phyloP scores from a whole-genome alignment of 2,797 vertebrate genomes.

The Sebastes miniatus region DNA sequence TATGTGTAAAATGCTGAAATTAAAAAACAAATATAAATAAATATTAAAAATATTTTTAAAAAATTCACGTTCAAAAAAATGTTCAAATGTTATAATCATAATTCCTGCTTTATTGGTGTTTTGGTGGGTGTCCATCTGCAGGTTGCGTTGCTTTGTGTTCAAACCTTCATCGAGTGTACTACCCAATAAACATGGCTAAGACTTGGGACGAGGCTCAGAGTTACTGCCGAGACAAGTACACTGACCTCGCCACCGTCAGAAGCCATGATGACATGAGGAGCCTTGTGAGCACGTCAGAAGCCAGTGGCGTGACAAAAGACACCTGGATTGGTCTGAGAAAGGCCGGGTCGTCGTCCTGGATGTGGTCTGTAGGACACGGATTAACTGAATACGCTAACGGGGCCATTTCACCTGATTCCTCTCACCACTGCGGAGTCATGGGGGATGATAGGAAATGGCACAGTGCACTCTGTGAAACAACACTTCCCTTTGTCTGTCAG shows the following conservation, averaged over 20 bases:
- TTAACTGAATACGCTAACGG: conserved; percentile 23
- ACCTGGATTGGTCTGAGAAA: conserved; percentile 29
- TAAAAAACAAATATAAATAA: no score
- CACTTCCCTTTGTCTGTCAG: conserved; percentile 31
- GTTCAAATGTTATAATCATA: neutral
- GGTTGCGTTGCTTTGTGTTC: neutral
- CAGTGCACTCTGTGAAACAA: neutral
- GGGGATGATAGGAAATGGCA: conserved; percentile 15
- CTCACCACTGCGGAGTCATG: conserved; percentile 33
- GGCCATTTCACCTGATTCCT: neutral
- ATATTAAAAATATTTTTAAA: no score
- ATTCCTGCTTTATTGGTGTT: neutral
- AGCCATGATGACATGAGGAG: neutral
- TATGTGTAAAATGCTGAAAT: neutral
- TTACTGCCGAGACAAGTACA: conserved; percentile 12
- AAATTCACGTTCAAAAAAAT: neutral
- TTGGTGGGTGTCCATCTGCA: neutral
- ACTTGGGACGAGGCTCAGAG: neutral
- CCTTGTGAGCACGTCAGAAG: neutral
- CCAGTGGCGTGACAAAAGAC: accelerated
- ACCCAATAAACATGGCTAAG: accelerated
- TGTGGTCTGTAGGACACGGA: conserved; percentile 13
- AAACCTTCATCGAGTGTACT: neutral
- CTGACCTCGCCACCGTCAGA: conserved; percentile 6
- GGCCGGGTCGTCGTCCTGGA: neutral